phyloP scores from a whole-genome alignment of 2,888 invertebrate genomes.

The Rosalia funebris region DNA sequence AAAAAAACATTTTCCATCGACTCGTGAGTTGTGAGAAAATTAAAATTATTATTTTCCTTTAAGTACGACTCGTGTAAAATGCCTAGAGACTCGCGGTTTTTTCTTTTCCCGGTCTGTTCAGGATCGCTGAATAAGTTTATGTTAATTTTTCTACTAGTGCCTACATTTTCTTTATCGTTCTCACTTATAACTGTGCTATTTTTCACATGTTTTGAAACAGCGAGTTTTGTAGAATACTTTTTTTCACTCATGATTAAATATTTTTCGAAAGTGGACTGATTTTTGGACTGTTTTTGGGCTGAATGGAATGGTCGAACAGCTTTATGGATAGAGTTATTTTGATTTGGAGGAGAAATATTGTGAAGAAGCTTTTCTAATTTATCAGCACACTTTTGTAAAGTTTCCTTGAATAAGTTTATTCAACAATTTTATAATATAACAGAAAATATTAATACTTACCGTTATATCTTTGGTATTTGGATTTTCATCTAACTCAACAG shows the following conservation, averaged over 20 bases:
- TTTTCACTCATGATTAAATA: conserved; percentile 38
- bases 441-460: conserved; percentile 28
- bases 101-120: conserved; percentile 2
- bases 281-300: conserved; percentile 22
- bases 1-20: not conserved
- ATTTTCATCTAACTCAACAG: conserved; percentile 43
- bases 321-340: conserved; percentile 18
- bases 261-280: conserved; percentile 32
- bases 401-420: conserved; percentile 37
- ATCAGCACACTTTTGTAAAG: conserved; percentile 42
- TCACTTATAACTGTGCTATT: not conserved
- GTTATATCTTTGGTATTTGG: conserved; percentile 38
- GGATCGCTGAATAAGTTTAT: conserved; percentile 15
- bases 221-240: conserved; percentile 26
- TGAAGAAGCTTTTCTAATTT: conserved; percentile 38
- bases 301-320: conserved; percentile 12
- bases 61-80: conserved; percentile 33
- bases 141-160: conserved; percentile 12
- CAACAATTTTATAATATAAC: not conserved
- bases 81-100: conserved; percentile 41
- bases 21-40: not conserved
- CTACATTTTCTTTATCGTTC: conserved; percentile 25
- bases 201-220: not conserved
- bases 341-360: conserved; percentile 24
- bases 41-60: conserved; percentile 1